Conservation (phyloP, 2,888 invertebrate genomes). For the Epinotia nisella region DNA sequence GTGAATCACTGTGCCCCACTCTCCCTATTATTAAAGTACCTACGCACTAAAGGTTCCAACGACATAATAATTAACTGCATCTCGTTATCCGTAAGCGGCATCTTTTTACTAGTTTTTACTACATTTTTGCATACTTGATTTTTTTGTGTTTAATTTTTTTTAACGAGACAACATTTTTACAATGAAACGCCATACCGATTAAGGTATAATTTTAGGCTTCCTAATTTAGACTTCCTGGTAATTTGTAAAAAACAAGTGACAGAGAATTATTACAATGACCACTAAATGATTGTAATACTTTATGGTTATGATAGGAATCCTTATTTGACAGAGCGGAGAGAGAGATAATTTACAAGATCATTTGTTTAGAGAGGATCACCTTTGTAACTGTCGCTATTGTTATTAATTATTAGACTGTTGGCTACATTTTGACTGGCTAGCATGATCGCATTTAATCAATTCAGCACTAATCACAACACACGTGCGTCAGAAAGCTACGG, state of each 20-base stretch:
- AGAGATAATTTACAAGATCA: not conserved
- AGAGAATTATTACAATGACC: not conserved
- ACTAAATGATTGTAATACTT: not conserved
- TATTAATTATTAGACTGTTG: too few species aligned
- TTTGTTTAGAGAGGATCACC: too few species aligned
- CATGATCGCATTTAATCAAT: too few species aligned
- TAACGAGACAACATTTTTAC: constrained; percentile 23
- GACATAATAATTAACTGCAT: constrained; percentile 15
- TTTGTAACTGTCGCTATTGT: too few species aligned
- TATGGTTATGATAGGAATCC: constrained; percentile 7
- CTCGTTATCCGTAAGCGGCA: constrained; percentile 16
- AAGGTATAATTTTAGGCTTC: constrained; percentile 26
- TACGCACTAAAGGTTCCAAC: constrained; percentile 12
- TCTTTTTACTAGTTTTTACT: constrained; percentile 18
- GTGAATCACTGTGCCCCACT: too few species aligned
- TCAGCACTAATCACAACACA: too few species aligned
- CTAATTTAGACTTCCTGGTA: constrained; percentile 30
- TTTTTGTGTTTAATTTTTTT: constrained; percentile 1
- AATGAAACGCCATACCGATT: constrained; percentile 1
- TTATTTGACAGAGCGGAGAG: not conserved
- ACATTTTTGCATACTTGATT: constrained; percentile 16
- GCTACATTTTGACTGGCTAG: too few species aligned
- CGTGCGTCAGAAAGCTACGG: too few species aligned
- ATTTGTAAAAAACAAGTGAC: not conserved
- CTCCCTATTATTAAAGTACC: not conserved